Evolutionary conservation across 2,113 vertebrate species (phyloP).

Genomic region (Colinus virginianus): DNA sequence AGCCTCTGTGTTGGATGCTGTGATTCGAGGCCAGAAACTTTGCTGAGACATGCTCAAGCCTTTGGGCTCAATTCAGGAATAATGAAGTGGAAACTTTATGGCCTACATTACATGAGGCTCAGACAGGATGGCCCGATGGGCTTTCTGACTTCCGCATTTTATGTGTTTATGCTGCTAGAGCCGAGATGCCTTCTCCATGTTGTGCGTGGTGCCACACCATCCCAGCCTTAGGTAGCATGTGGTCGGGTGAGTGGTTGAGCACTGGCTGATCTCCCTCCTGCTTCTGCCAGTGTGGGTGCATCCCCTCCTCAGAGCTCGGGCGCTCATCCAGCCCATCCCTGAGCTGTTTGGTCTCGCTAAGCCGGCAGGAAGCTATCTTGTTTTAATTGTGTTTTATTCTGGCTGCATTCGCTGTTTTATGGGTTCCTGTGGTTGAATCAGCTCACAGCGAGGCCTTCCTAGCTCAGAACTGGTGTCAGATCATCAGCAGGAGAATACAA

Average conservation of each 20-base stretch:
- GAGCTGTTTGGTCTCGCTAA: background rate
- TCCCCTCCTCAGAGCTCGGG: background rate
- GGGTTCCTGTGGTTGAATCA: constrained; percentile 1
- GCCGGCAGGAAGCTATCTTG: constrained; percentile 19
- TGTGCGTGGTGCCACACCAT: background rate
- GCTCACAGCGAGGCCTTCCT: background rate
- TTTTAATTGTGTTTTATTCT: constrained; percentile 43
- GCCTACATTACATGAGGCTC: background rate
- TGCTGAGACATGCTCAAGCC: background rate
- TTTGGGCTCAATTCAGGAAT: background rate
- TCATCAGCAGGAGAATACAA: background rate
- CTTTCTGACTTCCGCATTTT: background rate
- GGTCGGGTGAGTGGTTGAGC: background rate
- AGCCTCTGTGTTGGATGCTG: background rate
- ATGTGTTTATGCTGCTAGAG: background rate
- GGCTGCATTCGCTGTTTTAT: constrained; percentile 7
- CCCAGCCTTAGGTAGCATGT: rapidly evolving
- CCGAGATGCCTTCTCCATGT: background rate
- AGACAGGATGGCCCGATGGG: background rate
- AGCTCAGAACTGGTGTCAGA: background rate
- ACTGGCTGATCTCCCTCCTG: background rate
- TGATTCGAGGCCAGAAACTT: constrained; percentile 9
- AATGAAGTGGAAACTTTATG: background rate
- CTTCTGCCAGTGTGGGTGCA: background rate
- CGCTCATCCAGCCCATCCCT: background rate